Evolutionary conservation across 1,140 invertebrate genomes (phyloP).

Genomic region (Cyphomyrmex costatus): DNA sequence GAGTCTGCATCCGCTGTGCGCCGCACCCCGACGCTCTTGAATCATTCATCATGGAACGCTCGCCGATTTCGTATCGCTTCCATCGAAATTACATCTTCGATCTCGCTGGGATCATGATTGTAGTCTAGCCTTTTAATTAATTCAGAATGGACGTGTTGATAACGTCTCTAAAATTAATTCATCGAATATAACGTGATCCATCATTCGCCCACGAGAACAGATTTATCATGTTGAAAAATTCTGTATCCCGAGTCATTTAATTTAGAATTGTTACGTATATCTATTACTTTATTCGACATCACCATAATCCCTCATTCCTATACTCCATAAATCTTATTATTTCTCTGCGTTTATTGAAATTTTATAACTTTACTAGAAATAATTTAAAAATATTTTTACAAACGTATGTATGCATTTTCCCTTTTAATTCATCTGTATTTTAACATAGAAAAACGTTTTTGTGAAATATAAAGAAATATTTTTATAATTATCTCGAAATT

Average conservation of each 20-base stretch:
- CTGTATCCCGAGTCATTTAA: background rate
- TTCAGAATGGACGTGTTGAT: constrained; percentile 3
- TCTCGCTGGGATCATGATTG: background rate
- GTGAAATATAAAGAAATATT: background rate
- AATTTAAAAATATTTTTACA: background rate
- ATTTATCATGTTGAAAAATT: background rate
- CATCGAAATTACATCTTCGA: constrained; percentile 50
- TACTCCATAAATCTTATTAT: background rate
- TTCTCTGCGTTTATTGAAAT: background rate
- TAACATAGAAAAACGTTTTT: too few species aligned
- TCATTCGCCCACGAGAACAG: background rate
- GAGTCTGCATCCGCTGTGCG: constrained; percentile 2
- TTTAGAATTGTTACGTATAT: background rate
- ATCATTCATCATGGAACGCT: constrained; percentile 45
- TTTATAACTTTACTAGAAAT: background rate
- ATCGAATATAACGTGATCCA: background rate
- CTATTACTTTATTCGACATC: background rate
- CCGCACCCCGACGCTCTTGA: constrained; percentile 8
- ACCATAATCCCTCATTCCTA: background rate
- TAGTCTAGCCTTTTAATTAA: constrained; percentile 19
- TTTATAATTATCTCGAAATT: background rate
- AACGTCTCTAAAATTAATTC: constrained; percentile 22
- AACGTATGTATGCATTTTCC: background rate
- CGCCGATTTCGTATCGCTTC: constrained; percentile 36
- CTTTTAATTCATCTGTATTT: background rate